A percentile compares a stretch with the other conserved stretches of the same genome.
These are phyloP conservation scores for Stictonetta naevosa DNA, from an alignment of 2,113 vertebrate genomes.

Conservation along the genomic window DNA sequence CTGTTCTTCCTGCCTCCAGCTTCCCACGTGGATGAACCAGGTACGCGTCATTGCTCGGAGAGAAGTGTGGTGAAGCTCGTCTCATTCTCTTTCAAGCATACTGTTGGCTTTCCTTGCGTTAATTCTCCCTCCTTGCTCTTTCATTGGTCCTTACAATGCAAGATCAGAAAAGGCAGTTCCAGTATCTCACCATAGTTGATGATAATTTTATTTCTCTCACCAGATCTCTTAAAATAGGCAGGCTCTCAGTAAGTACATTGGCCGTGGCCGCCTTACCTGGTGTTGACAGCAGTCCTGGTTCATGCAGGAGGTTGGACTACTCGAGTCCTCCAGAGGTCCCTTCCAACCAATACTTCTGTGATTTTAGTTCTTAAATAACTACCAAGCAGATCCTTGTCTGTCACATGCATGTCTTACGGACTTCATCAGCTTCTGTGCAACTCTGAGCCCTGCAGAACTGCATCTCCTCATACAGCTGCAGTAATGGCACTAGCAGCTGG, in stretches of 20 bases:
- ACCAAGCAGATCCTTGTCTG: background rate
- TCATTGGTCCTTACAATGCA: rapidly evolving
- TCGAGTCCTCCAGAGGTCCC: background rate
- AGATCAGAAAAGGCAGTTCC: background rate
- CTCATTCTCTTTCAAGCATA: background rate
- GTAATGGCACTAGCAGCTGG: background rate
- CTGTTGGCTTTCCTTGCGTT: background rate
- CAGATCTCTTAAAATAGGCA: background rate
- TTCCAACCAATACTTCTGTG: background rate
- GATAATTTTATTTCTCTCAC: background rate
- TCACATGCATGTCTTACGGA: background rate
- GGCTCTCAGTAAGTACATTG: background rate
- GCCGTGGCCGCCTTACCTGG: background rate
- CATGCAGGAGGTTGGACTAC: background rate
- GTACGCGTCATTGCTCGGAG: rapidly evolving
- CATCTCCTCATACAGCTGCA: background rate
- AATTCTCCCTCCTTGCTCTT: background rate
- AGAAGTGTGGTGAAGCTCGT: background rate
- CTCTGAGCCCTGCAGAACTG: background rate
- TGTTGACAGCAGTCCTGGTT: background rate
- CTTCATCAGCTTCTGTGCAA: background rate
- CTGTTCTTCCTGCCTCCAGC: background rate
- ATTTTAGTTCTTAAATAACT: background rate
- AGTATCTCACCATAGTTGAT: background rate
- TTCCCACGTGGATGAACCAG: background rate